Conservation (phyloP, 2,888 invertebrate genomes). For the Metallyticus violacea region DNA sequence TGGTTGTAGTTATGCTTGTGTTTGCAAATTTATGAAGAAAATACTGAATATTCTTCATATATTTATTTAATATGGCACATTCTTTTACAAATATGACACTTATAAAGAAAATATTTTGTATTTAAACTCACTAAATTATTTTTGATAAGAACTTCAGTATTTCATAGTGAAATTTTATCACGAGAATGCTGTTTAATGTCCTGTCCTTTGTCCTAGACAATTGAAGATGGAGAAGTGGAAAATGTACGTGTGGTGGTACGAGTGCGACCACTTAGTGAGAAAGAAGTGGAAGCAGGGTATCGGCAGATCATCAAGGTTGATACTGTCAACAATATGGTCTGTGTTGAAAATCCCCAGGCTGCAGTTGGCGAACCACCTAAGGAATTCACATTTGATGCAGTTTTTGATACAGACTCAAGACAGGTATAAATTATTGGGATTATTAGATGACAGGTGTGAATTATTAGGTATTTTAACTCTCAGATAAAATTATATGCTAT, state of each 20-base stretch:
- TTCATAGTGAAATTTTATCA: neutral
- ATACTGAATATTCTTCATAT: too few relatives aligned
- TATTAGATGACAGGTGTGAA: too few relatives aligned
- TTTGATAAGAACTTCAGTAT: too few relatives aligned
- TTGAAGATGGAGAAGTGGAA: constrained; percentile 65
- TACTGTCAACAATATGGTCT: constrained; percentile 71
- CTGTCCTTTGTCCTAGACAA: neutral
- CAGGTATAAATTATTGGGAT: constrained; percentile 66
- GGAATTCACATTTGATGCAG: constrained; percentile 91
- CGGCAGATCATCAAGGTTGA: constrained; percentile 75
- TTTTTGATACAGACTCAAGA: constrained; percentile 82
- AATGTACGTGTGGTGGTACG: constrained; percentile 96
- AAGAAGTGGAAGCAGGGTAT: constrained; percentile 71
- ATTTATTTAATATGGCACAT: too few relatives aligned
- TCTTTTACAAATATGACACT: too few relatives aligned
- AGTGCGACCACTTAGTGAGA: constrained; percentile 86
- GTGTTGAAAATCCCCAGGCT: constrained; percentile 71
- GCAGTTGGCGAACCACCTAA: constrained; percentile 76
- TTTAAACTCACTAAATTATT: too few relatives aligned
- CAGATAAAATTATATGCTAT: neutral
- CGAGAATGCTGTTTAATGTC: neutral
- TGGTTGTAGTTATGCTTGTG: too few relatives aligned
- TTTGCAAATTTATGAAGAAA: too few relatives aligned
- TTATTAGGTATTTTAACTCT: too few relatives aligned
- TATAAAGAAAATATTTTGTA: too few relatives aligned